phyloP scores from a whole-genome alignment of 2,797 vertebrate genomes.

The Rachycentron canadum region DNA sequence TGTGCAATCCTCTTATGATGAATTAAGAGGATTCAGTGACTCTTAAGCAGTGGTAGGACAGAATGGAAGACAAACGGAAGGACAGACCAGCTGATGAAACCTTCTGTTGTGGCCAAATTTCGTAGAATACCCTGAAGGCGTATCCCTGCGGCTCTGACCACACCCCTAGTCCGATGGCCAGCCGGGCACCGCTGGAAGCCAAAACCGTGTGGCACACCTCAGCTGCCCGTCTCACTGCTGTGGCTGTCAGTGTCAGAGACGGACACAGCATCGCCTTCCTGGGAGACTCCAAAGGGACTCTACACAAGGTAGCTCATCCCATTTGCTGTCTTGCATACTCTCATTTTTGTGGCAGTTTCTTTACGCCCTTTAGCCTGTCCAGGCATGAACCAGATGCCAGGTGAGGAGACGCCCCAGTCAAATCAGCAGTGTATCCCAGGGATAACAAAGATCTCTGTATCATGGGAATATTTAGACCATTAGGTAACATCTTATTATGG shows the following conservation, averaged over 20 bases:
- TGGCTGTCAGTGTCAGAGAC: conserved; percentile 90
- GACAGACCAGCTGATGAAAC: conserved; percentile 4
- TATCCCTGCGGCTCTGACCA: conserved; percentile 98
- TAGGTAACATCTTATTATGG: conserved; percentile 7
- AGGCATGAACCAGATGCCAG: conserved; percentile 13
- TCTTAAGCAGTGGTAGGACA: conserved; percentile 46
- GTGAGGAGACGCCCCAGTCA: conserved; percentile 27
- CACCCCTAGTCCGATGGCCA: conserved; percentile 98
- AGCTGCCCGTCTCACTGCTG: conserved; percentile 89
- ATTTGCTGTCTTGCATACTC: neutral
- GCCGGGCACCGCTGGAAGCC: conserved; percentile 86
- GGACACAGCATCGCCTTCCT: conserved; percentile 93
- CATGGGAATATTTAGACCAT: conserved; percentile 20
- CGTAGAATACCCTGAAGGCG: conserved; percentile 93
- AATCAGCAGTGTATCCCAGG: neutral
- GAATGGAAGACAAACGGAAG: conserved; percentile 19
- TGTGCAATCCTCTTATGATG: conserved; percentile 71
- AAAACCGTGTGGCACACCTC: conserved; percentile 85
- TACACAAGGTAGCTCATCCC: conserved; percentile 89
- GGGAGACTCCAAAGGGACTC: conserved; percentile 92
- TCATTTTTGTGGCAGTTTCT: neutral
- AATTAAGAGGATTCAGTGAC: conserved; percentile 67
- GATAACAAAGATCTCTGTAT: neutral
- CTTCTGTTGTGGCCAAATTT: conserved; percentile 9
- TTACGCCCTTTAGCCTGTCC: neutral